Conservation (phyloP, 2,888 invertebrate species). For the Alsophila aescularia region DNA sequence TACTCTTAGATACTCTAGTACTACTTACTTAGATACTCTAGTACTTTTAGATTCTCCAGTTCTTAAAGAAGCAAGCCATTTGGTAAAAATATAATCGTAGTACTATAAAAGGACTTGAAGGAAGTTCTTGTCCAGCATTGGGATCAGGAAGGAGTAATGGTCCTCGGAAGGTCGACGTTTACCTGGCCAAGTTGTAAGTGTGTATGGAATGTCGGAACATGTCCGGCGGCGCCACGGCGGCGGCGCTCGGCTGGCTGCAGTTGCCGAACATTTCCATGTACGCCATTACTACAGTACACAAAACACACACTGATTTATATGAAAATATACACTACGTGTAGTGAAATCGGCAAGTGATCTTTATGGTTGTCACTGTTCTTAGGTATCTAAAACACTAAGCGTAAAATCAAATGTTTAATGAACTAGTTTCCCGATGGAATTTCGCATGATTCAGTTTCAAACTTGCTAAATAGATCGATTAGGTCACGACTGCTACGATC, state of each 20-base stretch:
- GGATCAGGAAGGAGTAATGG: too few relatives aligned
- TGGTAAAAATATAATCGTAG: too few relatives aligned
- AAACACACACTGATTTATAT: background rate
- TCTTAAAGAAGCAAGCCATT: too few relatives aligned
- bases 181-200: conserved; percentile 87
- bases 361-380: background rate
- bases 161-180: background rate
- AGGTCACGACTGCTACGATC: background rate
- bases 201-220: conserved; percentile 95
- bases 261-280: conserved; percentile 98
- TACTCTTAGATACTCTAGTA: too few relatives aligned
- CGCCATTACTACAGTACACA: conserved; percentile 90
- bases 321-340: conserved; percentile 6
- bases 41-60: too few relatives aligned
- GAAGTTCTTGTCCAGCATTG: too few relatives aligned
- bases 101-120: too few relatives aligned
- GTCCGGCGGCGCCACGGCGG: conserved; percentile 88
- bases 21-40: too few relatives aligned
- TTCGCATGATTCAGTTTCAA: background rate
- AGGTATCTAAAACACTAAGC: too few relatives aligned
- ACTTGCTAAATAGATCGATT: background rate
- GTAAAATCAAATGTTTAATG: background rate
- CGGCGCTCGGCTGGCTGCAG: conserved; percentile 89
- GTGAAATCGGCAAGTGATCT: conserved; percentile 9
- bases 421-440: background rate